Evolutionary conservation across 2,113 vertebrate genomes (phyloP), one percentile per base, ranked within the genome.

Genomic region (Cervus canadensis): DNA sequence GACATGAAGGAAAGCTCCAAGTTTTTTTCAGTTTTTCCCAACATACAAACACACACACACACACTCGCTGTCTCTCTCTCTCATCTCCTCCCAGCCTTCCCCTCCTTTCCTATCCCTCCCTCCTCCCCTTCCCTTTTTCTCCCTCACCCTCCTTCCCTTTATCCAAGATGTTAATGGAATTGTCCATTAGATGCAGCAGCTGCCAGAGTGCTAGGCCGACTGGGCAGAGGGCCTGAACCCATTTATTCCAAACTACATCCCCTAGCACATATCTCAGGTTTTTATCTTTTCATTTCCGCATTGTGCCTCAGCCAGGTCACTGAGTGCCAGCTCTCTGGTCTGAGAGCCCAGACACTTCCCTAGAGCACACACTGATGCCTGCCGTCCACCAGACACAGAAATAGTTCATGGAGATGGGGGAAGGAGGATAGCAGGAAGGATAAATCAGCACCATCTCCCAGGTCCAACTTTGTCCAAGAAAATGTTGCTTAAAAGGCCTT

Each of bases 191-290:
- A 76, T 78, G 59, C 33, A 96, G 76, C 81, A 83, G 60, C 82
- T 94, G 88, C 95, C 90, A 86, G 85, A 97, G 40, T 57, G 36
- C 59, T 88, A 87, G 19, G 90, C 92, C 57, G 81, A 83, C 95
- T 92, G 96, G 84, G 87, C 95, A 98, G 97, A 98, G 92, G 96
- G 76, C 96, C 94, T 89, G 95, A 98, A 89, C 92, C 87, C 92
- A 95, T 97, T 98, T 92, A 97, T 90, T 97, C 48, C 87, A 95
- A 95, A 97, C 76, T 96, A 85, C 23, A 91, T 45, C 62, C 64
- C 50, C 85, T 52, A 92, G 85, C 92, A 95, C 40, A 16, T 94
- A 97, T 86, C 95, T 97, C 56, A 89, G 67, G 56, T 93, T 97
- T 98, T 97, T 96, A 96, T 94, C 89, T 89, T 97, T 98, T 95